Evolutionary conservation across 2,797 vertebrate species (phyloP).

Genomic region (Mus caroli): DNA sequence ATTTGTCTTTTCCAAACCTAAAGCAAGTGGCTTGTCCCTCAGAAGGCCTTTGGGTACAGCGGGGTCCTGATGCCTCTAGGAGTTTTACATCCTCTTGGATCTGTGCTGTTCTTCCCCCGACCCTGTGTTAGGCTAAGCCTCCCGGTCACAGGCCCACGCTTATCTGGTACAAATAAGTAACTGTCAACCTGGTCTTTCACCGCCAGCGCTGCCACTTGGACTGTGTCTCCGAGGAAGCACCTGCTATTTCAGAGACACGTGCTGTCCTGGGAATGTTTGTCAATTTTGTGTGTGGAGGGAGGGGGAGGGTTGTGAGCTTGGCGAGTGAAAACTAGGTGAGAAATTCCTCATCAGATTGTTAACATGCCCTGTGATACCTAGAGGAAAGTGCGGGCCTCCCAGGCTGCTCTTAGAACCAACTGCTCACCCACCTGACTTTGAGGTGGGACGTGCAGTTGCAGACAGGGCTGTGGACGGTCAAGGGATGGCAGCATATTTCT

Average conservation of each 20-base stretch:
- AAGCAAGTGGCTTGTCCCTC: constrained; percentile 10
- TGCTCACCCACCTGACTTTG: background rate
- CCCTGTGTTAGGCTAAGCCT: background rate
- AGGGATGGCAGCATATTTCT: background rate
- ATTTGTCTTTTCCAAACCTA: constrained; percentile 47
- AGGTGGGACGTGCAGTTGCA: background rate
- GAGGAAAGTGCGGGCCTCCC: background rate
- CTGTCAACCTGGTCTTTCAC: constrained; percentile 71
- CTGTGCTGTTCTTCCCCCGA: background rate
- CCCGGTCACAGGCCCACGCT: constrained; percentile 38
- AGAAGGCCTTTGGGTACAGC: background rate
- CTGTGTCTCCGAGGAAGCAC: constrained; percentile 71
- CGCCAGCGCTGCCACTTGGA: background rate
- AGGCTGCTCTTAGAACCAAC: background rate
- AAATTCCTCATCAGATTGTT: constrained; percentile 58
- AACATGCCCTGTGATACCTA: constrained; percentile 16
- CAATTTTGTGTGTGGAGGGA: background rate
- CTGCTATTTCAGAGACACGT: constrained; percentile 65
- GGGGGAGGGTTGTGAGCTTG: constrained; percentile 10
- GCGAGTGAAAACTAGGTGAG: constrained; percentile 67
- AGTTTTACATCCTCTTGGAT: background rate
- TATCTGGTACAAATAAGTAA: constrained; percentile 64
- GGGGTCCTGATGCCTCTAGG: background rate
- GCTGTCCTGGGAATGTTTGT: constrained; percentile 65
- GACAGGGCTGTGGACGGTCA: background rate